Evolutionary conservation across 2,888 invertebrate genomes (phyloP).

Genomic region (Drosophila falleni): DNA sequence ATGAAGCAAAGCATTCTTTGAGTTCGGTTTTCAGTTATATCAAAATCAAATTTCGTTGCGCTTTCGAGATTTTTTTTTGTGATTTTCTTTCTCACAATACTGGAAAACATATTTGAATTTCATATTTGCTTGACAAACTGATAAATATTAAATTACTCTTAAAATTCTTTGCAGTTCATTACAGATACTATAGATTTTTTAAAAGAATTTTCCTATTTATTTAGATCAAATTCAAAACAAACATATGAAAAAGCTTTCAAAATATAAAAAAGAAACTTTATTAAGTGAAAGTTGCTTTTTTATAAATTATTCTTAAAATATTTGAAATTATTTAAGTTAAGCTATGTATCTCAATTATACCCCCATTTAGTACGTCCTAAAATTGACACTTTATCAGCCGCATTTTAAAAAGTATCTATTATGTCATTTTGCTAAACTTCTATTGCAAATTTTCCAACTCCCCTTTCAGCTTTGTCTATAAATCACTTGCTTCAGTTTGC

Average conservation of each 20-base stretch:
- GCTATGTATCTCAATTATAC: neutral
- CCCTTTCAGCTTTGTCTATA: conserved; percentile 16
- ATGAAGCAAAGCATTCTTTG: conserved; percentile 14
- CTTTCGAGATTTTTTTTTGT: conserved; percentile 2
- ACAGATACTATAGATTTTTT: neutral
- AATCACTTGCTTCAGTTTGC: conserved; percentile 27
- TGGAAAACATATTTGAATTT: neutral
- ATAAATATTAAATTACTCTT: conserved; percentile 2
- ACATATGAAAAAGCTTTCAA: no score
- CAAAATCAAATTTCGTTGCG: conserved; percentile 26
- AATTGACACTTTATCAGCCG: neutral
- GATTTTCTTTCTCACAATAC: neutral
- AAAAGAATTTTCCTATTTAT: no score
- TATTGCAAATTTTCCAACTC: no score
- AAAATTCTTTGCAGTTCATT: neutral
- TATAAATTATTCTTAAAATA: no score
- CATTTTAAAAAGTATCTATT: conserved; percentile 13
- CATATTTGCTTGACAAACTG: neutral
- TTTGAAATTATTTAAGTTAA: neutral
- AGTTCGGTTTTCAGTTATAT: conserved; percentile 18
- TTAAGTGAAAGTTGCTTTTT: neutral
- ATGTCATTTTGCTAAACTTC: conserved; percentile 1
- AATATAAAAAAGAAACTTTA: no score
- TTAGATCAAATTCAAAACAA: no score
- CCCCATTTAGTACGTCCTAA: neutral